Conservation (phyloP, 2,888 invertebrate genomes). For the Macaria notata region DNA sequence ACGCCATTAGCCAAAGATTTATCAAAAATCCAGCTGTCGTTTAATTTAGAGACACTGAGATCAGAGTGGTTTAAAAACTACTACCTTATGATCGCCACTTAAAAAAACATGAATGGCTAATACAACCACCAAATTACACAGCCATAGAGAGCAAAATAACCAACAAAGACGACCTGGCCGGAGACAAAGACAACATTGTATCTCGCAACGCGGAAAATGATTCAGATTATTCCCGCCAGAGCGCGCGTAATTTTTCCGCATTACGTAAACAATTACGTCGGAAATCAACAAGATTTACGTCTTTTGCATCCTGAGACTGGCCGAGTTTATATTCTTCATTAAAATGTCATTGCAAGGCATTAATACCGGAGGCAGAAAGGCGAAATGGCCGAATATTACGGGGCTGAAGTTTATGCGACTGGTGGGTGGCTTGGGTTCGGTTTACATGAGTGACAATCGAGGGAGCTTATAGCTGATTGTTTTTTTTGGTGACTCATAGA, state of each 20-base stretch:
- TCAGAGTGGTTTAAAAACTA: no score
- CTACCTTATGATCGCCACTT: no score
- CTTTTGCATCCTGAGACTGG: conserved; percentile 31
- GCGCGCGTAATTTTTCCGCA: conserved; percentile 20
- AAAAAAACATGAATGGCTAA: no score
- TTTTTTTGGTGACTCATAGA: no score
- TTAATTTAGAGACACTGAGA: no score
- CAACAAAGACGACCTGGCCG: no score
- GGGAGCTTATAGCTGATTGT: not conserved
- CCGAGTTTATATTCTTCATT: conserved; percentile 46
- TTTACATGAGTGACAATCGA: conserved; percentile 25
- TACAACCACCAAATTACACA: no score
- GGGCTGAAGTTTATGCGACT: conserved; percentile 45
- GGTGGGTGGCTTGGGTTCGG: conserved; percentile 40
- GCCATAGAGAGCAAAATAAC: no score
- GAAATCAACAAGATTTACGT: conserved; percentile 32
- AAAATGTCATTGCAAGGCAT: conserved; percentile 49
- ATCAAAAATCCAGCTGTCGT: no score
- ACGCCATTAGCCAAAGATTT: no score
- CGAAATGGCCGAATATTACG: conserved; percentile 48
- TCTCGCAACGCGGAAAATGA: conserved; percentile 14
- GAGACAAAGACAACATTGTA: conserved; percentile 3
- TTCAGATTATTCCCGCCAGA: conserved; percentile 12
- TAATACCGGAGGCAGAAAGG: conserved; percentile 43
- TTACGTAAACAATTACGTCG: conserved; percentile 23